phyloP scores from a whole-genome alignment of 2,797 vertebrate genomes.

The Danio kyathit region DNA sequence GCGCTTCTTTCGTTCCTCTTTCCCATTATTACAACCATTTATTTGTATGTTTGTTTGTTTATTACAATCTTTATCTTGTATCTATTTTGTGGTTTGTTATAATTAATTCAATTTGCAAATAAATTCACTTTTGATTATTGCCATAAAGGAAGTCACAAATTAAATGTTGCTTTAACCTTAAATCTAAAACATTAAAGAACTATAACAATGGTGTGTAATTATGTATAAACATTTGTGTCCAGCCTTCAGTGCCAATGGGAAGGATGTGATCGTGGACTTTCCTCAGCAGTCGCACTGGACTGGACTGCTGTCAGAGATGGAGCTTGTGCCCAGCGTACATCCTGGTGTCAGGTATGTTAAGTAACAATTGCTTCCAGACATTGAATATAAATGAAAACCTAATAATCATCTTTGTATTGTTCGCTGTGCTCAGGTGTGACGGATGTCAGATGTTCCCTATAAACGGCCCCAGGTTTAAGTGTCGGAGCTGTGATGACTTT shows the following conservation, averaged over 20 bases:
- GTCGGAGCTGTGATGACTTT: slow-evolving; percentile 96
- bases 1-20: no score
- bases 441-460: slow-evolving; percentile 99
- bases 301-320: slow-evolving; percentile 96
- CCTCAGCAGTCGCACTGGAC: slow-evolving; percentile 99
- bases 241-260: slow-evolving; percentile 98
- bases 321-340: slow-evolving; percentile 95
- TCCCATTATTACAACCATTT: no score
- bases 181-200: no score
- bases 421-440: slow-evolving; percentile 85
- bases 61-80: no score
- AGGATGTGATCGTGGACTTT: slow-evolving; percentile 98
- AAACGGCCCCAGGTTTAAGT: slow-evolving; percentile 96
- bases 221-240: slow-evolving; percentile 26
- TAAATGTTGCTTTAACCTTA: no score
- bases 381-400: neutral
- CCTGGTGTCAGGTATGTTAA: slow-evolving; percentile 91
- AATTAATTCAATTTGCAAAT: no score
- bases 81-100: no score
- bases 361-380: neutral
- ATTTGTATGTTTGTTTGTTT: no score
- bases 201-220: neutral
- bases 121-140: no score
- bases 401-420: neutral
- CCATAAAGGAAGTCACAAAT: no score